Percentiles rank a stretch among this genome's conserved stretches.
Conservation (phyloP, 2,888 invertebrate species). For the Gastrophysa polygoni region DNA sequence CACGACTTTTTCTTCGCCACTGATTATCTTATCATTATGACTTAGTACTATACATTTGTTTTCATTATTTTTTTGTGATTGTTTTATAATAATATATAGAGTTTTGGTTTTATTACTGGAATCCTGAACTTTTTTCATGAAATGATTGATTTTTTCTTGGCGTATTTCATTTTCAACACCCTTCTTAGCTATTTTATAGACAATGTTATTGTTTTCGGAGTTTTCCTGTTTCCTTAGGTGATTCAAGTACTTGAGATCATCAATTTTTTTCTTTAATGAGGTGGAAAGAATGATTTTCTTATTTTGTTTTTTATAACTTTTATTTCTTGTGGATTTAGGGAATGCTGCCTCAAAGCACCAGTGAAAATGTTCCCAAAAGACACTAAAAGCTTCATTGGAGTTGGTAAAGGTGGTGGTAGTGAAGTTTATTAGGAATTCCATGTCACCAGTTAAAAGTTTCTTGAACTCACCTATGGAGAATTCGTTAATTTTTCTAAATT, state of each 20-base stretch:
- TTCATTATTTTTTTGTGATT: background rate
- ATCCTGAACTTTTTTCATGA: background rate
- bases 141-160: background rate
- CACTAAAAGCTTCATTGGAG: background rate
- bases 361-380: slow-evolving; percentile 2
- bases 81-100: background rate
- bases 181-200: background rate
- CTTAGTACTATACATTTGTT: background rate
- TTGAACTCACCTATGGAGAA: slow-evolving; percentile 5
- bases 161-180: background rate
- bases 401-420: slow-evolving; percentile 1
- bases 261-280: background rate
- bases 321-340: slow-evolving; percentile 1
- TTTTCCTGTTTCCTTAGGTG: slow-evolving; percentile 4
- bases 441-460: background rate
- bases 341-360: slow-evolving; percentile 10
- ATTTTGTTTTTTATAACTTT: background rate
- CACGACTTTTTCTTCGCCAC: background rate
- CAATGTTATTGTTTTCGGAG: slow-evolving; percentile 4
- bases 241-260: slow-evolving; percentile 4
- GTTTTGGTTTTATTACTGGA: background rate
- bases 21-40: background rate
- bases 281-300: background rate
- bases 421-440: background rate
- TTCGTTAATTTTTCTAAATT: slow-evolving; percentile 10